Evolutionary conservation across 2,797 vertebrate genomes (phyloP).

Genomic region (Acanthopagrus latus): DNA sequence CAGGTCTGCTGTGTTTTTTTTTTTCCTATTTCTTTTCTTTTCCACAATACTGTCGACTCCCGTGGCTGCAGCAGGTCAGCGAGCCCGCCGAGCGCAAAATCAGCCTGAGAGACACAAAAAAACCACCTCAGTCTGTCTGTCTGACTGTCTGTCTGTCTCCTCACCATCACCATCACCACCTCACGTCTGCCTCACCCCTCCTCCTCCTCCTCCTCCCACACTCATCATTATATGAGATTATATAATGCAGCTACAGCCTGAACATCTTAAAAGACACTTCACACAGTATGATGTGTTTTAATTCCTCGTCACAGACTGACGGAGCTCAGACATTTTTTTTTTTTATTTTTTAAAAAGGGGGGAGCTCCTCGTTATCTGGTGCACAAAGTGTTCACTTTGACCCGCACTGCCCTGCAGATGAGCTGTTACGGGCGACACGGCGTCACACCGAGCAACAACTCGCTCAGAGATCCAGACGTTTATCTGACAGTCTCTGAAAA

Average conservation of each 20-base stretch:
- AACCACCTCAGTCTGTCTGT: constrained; percentile 23
- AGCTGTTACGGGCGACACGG: not conserved
- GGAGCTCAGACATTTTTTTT: too few relatives aligned
- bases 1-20: constrained; percentile 54
- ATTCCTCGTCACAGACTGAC: too few relatives aligned
- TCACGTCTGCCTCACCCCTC: not conserved
- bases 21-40: not conserved
- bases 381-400: constrained; percentile 31
- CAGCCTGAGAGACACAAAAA: constrained; percentile 46
- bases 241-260: constrained; percentile 56
- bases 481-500: constrained; percentile 31
- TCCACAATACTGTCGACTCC: constrained; percentile 69
- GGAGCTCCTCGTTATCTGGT: not conserved
- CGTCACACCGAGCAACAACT: constrained; percentile 5
- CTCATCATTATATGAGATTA: constrained; percentile 51
- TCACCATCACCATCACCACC: not conserved
- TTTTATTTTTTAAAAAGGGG: too few relatives aligned
- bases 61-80: constrained; percentile 66
- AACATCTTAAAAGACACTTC: constrained; percentile 39
- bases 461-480: constrained; percentile 26
- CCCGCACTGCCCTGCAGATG: constrained; percentile 34
- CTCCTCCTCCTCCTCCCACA: constrained; percentile 3
- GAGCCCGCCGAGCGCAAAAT: constrained; percentile 44
- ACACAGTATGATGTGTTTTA: not conserved
- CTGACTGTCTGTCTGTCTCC: not conserved